Evolutionary conservation across 2,888 invertebrate species (phyloP).

Genomic region (Scaptomyza parva): DNA sequence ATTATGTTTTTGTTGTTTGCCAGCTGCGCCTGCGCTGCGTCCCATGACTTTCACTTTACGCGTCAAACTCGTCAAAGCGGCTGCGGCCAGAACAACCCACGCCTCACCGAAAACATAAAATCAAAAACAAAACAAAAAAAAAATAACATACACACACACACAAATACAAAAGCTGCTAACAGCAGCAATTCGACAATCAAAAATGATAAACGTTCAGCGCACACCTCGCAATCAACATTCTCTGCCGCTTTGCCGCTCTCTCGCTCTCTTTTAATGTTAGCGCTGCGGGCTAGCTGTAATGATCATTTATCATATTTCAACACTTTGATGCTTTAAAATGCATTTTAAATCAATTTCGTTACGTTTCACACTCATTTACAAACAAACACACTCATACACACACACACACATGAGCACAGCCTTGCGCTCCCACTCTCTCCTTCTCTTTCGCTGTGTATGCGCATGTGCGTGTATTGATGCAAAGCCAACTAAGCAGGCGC

Average conservation of each 20-base stretch:
- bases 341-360: slow-evolving; percentile 81
- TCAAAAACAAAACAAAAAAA: background rate
- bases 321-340: slow-evolving; percentile 79
- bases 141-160: background rate
- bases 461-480: slow-evolving; percentile 25
- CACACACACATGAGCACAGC: slow-evolving; percentile 11
- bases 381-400: slow-evolving; percentile 15
- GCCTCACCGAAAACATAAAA: slow-evolving; percentile 27
- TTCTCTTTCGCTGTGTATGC: slow-evolving; percentile 5
- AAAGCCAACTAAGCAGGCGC: slow-evolving; percentile 41
- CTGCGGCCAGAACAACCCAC: slow-evolving; percentile 62
- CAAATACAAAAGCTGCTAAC: slow-evolving; percentile 13
- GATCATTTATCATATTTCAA: slow-evolving; percentile 81
- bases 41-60: slow-evolving; percentile 68
- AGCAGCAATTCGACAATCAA: slow-evolving; percentile 35
- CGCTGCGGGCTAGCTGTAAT: slow-evolving; percentile 51
- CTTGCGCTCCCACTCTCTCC: slow-evolving; percentile 2
- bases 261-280: slow-evolving; percentile 4
- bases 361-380: slow-evolving; percentile 50
- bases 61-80: slow-evolving; percentile 64
- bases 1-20: slow-evolving; percentile 24
- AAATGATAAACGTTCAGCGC: slow-evolving; percentile 31
- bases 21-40: slow-evolving; percentile 44
- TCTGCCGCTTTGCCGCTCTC: slow-evolving; percentile 10
- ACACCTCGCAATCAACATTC: slow-evolving; percentile 28